phyloP scores from a whole-genome alignment of 92 coral and sea anemone genomes.

The Meandrina meandrites region DNA sequence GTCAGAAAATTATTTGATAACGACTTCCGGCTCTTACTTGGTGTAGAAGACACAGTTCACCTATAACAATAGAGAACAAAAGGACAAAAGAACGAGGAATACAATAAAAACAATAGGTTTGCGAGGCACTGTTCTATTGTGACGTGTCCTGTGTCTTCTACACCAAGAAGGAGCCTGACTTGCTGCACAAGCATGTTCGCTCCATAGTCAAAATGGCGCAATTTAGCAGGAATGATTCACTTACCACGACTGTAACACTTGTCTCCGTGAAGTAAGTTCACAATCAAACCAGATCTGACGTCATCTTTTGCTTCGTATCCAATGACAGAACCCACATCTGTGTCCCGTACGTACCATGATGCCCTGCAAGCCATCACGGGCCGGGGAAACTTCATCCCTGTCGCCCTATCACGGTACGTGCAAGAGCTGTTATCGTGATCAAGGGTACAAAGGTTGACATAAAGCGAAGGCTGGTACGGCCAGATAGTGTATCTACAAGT shows the following conservation, averaged over 20 bases:
- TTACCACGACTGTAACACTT: slow-evolving; percentile 45
- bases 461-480: slow-evolving; percentile 40
- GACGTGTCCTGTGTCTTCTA: too few relatives aligned
- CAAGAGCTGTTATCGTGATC: slow-evolving; percentile 83
- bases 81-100: too few relatives aligned
- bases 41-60: too few relatives aligned
- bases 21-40: too few relatives aligned
- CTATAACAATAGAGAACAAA: too few relatives aligned
- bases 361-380: slow-evolving; percentile 83
- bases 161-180: too few relatives aligned
- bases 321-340: slow-evolving; percentile 69
- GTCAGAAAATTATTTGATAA: background rate
- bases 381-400: slow-evolving; percentile 27
- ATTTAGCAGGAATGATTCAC: background rate
- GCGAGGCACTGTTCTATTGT: too few relatives aligned
- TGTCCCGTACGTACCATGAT: slow-evolving; percentile 58
- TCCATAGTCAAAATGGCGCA: background rate
- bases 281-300: slow-evolving; percentile 66
- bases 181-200: too few relatives aligned
- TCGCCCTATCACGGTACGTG: slow-evolving; percentile 5
- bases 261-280: slow-evolving; percentile 74
- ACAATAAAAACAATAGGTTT: too few relatives aligned
- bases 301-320: slow-evolving; percentile 66
- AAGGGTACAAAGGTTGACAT: slow-evolving; percentile 71
- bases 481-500: slow-evolving; percentile 2